phyloP scores from a whole-genome alignment of 2,113 vertebrate species.

The Phylloscopus trochilus region DNA sequence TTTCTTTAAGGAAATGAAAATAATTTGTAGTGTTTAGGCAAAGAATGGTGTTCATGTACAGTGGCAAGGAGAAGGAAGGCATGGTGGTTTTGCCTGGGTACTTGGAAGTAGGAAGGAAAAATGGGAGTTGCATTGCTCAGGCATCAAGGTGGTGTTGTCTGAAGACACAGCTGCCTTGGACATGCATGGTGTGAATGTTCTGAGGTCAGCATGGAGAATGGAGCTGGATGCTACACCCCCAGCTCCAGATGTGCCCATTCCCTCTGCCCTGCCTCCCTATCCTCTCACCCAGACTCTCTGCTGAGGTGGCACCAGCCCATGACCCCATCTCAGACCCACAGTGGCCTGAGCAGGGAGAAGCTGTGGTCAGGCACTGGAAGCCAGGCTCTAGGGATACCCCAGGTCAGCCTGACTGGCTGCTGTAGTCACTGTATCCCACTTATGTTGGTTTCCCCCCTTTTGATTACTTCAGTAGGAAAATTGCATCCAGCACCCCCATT shows the following conservation, averaged over 20 bases:
- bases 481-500: fast-evolving
- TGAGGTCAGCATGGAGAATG: neutral
- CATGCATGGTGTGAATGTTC: neutral
- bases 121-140: neutral
- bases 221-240: neutral
- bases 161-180: neutral
- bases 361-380: neutral
- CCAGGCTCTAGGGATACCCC: neutral
- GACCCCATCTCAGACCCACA: neutral
- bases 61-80: neutral
- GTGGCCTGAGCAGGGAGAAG: neutral
- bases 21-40: neutral
- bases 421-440: neutral
- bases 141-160: neutral
- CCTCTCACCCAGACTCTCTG: neutral
- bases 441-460: neutral
- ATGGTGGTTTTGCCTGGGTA: neutral
- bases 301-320: fast-evolving
- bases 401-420: neutral
- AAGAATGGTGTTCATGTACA: neutral
- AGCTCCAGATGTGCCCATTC: neutral
- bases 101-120: neutral
- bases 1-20: neutral
- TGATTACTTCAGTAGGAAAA: neutral
- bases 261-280: neutral